Percentiles rank a stretch among this genome's conserved stretches.
Conservation (phyloP, 2,113 vertebrate genomes). For the Elgaria multicarinata region DNA sequence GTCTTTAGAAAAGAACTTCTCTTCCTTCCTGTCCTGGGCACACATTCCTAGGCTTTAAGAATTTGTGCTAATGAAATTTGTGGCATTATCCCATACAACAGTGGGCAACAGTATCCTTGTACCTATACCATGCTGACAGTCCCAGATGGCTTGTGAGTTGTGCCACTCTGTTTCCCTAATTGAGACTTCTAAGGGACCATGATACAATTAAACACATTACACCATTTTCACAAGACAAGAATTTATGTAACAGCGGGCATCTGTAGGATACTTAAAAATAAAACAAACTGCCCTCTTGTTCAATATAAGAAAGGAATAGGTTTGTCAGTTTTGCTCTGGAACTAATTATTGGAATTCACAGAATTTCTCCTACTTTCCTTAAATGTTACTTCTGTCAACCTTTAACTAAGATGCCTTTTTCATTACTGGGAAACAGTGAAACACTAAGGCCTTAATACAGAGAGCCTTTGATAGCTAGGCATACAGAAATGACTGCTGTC, state of each 20-base stretch:
- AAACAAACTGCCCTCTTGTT: background rate
- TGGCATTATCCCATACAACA: background rate
- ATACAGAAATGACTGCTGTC: background rate
- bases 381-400: background rate
- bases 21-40: background rate
- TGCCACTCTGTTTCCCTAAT: background rate
- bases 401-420: background rate
- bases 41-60: background rate
- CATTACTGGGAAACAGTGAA: background rate
- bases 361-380: background rate
- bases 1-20: background rate
- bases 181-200: background rate
- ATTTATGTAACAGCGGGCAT: background rate
- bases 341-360: background rate
- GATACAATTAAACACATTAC: background rate
- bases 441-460: background rate
- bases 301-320: background rate
- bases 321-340: background rate
- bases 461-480: background rate
- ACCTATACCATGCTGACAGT: too few species aligned
- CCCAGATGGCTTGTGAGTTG: background rate
- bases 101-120: background rate
- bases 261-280: background rate
- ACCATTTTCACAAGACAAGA: background rate
- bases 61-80: background rate